These are phyloP conservation scores for Eilema sororculum DNA, from an alignment of 2,888 invertebrate species.

Conservation along the genomic window DNA sequence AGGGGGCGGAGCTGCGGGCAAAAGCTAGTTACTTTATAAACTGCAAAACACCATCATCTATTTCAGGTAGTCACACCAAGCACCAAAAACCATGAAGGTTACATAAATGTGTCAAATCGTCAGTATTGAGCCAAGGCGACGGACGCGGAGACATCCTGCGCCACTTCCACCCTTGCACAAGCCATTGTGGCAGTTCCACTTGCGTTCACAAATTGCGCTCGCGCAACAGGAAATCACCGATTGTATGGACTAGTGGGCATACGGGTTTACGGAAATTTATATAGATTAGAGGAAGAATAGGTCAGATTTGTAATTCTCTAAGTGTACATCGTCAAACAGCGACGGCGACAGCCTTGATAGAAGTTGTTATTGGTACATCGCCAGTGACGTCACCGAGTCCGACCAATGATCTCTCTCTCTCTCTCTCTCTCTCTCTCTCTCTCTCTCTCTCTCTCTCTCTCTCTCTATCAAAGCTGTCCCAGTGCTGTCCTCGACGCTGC, in stretches of 20 bases:
- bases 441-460: too few relatives aligned
- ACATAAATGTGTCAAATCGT: slow-evolving; percentile 35
- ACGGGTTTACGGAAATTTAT: slow-evolving; percentile 27
- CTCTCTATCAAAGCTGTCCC: too few relatives aligned
- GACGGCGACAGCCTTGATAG: too few relatives aligned
- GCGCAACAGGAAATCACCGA: slow-evolving; percentile 53
- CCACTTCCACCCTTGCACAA: slow-evolving; percentile 72
- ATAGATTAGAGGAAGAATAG: neutral
- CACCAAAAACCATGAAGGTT: slow-evolving; percentile 26
- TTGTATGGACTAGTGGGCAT: slow-evolving; percentile 50
- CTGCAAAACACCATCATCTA: too few relatives aligned
- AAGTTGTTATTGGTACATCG: too few relatives aligned
- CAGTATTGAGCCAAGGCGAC: slow-evolving; percentile 34
- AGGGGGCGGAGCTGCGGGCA: too few relatives aligned
- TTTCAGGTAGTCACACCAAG: neutral
- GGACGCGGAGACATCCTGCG: slow-evolving; percentile 65
- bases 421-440: too few relatives aligned
- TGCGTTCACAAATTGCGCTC: slow-evolving; percentile 67
- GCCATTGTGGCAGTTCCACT: slow-evolving; percentile 80
- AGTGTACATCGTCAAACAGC: too few relatives aligned
- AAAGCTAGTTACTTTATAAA: too few relatives aligned
- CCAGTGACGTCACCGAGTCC: too few relatives aligned
- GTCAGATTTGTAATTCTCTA: neutral
- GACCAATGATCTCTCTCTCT: too few relatives aligned
- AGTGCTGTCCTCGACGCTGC: too few relatives aligned